Evolutionary conservation across 2,888 invertebrate species (phyloP), one percentile per base, ranked within the genome.

Genomic region (Tipula vernalis): DNA sequence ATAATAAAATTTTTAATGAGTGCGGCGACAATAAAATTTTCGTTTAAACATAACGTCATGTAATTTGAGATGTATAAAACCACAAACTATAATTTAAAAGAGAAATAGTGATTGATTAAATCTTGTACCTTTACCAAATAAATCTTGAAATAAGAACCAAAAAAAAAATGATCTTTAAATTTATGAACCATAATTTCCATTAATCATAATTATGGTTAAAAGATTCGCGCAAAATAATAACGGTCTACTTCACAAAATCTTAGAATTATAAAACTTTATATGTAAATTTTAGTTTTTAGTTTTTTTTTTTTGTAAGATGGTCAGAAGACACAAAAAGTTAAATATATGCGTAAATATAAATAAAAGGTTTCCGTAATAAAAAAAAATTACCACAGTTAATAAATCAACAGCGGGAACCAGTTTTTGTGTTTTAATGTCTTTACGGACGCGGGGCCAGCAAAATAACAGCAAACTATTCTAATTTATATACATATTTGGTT

Each of bases 181-280:
- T 71, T 71, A 71, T 71, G 71, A 10, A 71, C 71, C 71, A 71
- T 71, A 18, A 71, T 71, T 71, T 71, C 71, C 71, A 71, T 71
- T 71, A 28, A 71, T 71, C 71, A 71, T 71, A 71, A 71, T 28
- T 71, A 71, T 71, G 71, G 71, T 71, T 15, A 28, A 71, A 71
- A 71, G 71, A 71, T 71, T 71, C 71, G 71, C 71, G 71, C 71
- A 71, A 71, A 71, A 71, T 71, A 71, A 71, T 71, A 71, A 71
- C 71, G 71, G 71, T 71, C 71, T 71, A 71, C 71, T 71, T 71
- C 71, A 71, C 71, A 71, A 71, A 71, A 71, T 71, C 71, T 18
- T 71, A 71, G 71, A 71, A 71, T 28, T 71, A 71, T 10, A 71
- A 28, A 28, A 57, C 51, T 57, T 71, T 71, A 71, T 71, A 71